Percentiles rank a stretch among this genome's conserved stretches.
Evolutionary conservation across 2,113 vertebrate species (phyloP).

Genomic region (Elaphurus davidianus): DNA sequence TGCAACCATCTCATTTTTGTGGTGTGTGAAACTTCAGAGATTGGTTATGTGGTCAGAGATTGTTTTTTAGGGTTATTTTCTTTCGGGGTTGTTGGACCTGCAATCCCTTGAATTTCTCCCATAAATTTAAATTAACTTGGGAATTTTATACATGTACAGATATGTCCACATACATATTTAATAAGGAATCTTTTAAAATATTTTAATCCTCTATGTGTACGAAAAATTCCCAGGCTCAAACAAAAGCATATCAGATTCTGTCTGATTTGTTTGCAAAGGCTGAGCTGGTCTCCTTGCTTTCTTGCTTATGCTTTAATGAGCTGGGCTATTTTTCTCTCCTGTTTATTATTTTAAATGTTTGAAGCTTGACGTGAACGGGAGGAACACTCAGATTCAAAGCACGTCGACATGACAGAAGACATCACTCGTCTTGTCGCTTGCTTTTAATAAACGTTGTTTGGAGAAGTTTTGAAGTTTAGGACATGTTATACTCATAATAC

Average conservation of each 20-base stretch:
- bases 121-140: slow-evolving; percentile 54
- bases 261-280: slow-evolving; percentile 2
- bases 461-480: slow-evolving; percentile 4
- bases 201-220: neutral
- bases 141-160: neutral
- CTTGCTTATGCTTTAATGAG: neutral
- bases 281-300: neutral
- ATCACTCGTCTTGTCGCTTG: neutral
- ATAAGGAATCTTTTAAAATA: slow-evolving; percentile 3
- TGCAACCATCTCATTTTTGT: slow-evolving; percentile 38
- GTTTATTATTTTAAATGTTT: slow-evolving; percentile 41
- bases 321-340: slow-evolving; percentile 9
- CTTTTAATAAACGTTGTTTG: neutral
- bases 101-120: slow-evolving; percentile 27
- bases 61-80: slow-evolving; percentile 52
- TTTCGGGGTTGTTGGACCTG: slow-evolving; percentile 29
- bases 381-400: neutral
- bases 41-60: slow-evolving; percentile 43
- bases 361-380: neutral
- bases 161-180: slow-evolving; percentile 12
- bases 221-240: neutral
- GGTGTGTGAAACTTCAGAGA: slow-evolving; percentile 58
- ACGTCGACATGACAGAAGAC: neutral
- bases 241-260: neutral
- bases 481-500: neutral